Percentiles rank a stretch among this genome's conserved stretches.
phyloP scores from a whole-genome alignment of 2,113 vertebrate species.

The Paramormyrops kingsleyae region DNA sequence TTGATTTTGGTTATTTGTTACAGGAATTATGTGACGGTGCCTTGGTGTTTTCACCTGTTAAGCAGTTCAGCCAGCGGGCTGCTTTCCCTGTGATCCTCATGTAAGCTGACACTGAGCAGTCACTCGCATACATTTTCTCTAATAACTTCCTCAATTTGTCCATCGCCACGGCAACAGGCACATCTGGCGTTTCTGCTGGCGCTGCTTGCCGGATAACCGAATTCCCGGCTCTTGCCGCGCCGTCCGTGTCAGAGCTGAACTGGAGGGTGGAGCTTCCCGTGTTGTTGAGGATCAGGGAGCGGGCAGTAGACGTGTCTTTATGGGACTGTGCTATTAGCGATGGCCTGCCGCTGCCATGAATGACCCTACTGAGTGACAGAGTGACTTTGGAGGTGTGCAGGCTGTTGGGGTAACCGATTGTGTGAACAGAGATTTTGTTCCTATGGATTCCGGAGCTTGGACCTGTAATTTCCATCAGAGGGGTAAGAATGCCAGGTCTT shows the following conservation, averaged over 20 bases:
- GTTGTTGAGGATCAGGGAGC: neutral
- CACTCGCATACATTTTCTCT: neutral
- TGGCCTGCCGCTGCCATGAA: neutral
- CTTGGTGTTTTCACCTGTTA: neutral
- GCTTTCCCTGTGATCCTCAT: neutral
- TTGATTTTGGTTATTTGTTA: neutral
- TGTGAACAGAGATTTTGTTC: neutral
- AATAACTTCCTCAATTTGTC: conserved; percentile 5
- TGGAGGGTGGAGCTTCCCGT: neutral
- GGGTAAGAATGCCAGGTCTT: neutral
- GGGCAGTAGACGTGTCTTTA: neutral
- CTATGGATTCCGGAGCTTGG: neutral
- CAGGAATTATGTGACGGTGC: neutral
- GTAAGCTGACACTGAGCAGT: neutral
- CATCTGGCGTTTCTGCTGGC: neutral
- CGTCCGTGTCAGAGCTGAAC: neutral
- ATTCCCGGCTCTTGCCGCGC: neutral
- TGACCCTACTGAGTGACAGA: neutral
- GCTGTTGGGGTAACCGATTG: neutral
- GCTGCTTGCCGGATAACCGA: neutral
- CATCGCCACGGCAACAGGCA: conserved; percentile 3
- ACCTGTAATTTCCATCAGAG: neutral
- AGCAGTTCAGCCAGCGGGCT: neutral
- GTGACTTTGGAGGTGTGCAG: neutral
- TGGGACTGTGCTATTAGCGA: neutral